Base-by-base conservation (phyloP, 2,113 vertebrate genomes). In the Epinephelus fuscoguttatus region DNA sequence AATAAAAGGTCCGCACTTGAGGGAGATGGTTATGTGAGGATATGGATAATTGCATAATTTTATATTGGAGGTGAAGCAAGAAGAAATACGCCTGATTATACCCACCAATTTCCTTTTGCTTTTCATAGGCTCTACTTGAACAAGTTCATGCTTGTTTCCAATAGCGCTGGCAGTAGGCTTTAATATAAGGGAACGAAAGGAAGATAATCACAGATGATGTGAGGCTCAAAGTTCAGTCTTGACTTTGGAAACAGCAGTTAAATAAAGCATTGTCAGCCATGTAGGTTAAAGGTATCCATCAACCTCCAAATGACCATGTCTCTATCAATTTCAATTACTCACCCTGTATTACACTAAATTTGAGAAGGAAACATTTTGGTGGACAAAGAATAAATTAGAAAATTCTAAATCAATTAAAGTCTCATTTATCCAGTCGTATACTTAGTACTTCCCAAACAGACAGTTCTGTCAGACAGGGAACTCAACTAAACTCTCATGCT, bases 21-120 rank as follows among this genome's bases (percentile, higher is more conserved):
- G 13, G 21, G 6, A 23, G 55, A 12, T 12, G 17, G 47, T 56
- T 37, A 45, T 19, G 23, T 80, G 27, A 45, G 21, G 3, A 49
- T 18, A 3, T 13, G 17, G 23, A 55, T 76, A 74, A 63, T 84
- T 62, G 7, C 61, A 59, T 18, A 15, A 10, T 56, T 63, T 70
- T 70, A 50, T 57, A 53, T 73, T 19, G 53, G 53, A 78, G 14
- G 11, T 53, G n/a, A 60, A 27, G 15, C 42, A 15, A 27, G 49
- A 56, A 2, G 25, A 67, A 27, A 19, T 59, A 18, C 12, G 13
- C 18, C 17, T 70, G 6, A 47, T 69, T 45, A 45, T 52, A 69
- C 9, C 17, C 17, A 17, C n/a, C 13, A 45, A 18, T 50, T 67
- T 67, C 27, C 56, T 30, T 82, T 56, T 15, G 14, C 40, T 56